Conservation (phyloP, 2,888 invertebrate species). For the Agrochola macilenta region DNA sequence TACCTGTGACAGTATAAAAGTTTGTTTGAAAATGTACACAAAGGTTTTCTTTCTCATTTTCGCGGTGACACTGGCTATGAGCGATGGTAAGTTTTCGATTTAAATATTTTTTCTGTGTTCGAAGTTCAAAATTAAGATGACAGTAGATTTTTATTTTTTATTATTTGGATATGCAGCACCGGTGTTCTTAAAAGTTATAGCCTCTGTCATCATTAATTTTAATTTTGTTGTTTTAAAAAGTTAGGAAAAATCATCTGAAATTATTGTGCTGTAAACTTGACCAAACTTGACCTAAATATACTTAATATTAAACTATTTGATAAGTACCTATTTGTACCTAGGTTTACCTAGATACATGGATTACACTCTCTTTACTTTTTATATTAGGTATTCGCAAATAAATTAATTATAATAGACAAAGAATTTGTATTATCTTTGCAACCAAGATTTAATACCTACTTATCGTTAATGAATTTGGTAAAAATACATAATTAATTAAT, state of each 20-base stretch:
- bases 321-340: too few relatives aligned
- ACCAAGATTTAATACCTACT: not conserved
- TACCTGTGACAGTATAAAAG: constrained; percentile 29
- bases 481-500: not conserved
- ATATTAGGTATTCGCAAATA: not conserved
- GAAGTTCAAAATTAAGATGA: not conserved
- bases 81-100: constrained; percentile 74
- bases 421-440: not conserved
- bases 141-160: not conserved
- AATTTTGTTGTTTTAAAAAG: not conserved
- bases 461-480: not conserved
- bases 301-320: too few relatives aligned
- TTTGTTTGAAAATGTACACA: constrained; percentile 72
- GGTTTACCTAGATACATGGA: not conserved
- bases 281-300: not conserved
- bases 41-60: constrained; percentile 75
- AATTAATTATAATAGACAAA: not conserved
- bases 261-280: too few relatives aligned
- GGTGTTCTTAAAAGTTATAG: not conserved
- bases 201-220: not conserved
- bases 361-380: not conserved
- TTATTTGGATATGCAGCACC: too few relatives aligned
- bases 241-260: not conserved
- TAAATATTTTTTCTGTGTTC: not conserved
- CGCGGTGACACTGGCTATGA: constrained; percentile 71